Conservation (phyloP, 2,113 vertebrate species). For the Lota lota region DNA sequence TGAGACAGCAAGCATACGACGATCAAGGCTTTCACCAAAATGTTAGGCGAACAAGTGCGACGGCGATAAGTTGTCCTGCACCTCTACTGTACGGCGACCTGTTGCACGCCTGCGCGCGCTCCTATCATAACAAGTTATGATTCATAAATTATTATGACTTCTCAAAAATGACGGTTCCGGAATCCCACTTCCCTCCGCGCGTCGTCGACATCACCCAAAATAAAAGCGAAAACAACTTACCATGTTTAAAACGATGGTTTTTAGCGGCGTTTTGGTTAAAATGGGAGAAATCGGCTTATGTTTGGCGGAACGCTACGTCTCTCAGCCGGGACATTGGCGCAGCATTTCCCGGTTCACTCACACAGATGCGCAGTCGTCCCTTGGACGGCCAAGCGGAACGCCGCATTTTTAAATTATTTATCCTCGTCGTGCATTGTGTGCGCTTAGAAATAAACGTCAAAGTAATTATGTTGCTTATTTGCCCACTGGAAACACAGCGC, state of each 20-base stretch:
- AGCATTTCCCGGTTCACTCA: constrained; percentile 67
- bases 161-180: constrained; percentile 43
- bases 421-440: constrained; percentile 50
- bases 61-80: neutral
- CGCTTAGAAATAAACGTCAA: constrained; percentile 9
- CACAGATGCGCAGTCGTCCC: constrained; percentile 71
- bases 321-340: constrained; percentile 70
- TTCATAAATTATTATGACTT: constrained; percentile 76
- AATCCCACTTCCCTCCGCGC: constrained; percentile 48
- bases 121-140: constrained; percentile 81
- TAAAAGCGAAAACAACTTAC: constrained; percentile 63
- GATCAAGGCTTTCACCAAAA: constrained; percentile 3
- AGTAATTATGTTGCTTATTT: no score
- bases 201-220: constrained; percentile 35
- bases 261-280: constrained; percentile 47
- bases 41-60: no score
- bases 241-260: constrained; percentile 58
- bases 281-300: constrained; percentile 30
- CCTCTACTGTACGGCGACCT: constrained; percentile 76
- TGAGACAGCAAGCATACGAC: constrained; percentile 25
- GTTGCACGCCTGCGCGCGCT: constrained; percentile 73
- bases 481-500: no score
- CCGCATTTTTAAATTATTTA: constrained; percentile 68
- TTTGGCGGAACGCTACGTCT: constrained; percentile 44
- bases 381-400: constrained; percentile 45